Evolutionary conservation across 2,113 vertebrate genomes (phyloP).

Genomic region (Eleginops maclovinus): DNA sequence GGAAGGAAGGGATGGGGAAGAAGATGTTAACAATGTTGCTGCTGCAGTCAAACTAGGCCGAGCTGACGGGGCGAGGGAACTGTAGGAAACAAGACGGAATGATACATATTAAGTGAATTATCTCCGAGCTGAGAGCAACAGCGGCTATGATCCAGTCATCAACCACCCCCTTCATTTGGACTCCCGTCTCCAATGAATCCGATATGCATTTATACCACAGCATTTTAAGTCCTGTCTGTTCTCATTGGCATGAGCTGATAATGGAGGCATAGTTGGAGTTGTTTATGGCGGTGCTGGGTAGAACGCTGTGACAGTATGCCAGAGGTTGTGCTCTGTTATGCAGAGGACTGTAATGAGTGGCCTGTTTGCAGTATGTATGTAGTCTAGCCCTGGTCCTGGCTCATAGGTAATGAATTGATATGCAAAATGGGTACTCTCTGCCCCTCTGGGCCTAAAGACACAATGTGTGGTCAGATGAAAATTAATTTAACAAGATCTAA

Average conservation of each 20-base stretch:
- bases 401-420: constrained; percentile 66
- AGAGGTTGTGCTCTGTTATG: constrained; percentile 71
- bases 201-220: constrained; percentile 36
- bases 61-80: constrained; percentile 21
- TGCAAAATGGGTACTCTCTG: constrained; percentile 53
- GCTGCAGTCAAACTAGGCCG: constrained; percentile 61
- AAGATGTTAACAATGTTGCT: constrained; percentile 57
- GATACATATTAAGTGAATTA: constrained; percentile 73
- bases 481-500: constrained; percentile 77
- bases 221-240: constrained; percentile 68
- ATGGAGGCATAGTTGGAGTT: constrained; percentile 58
- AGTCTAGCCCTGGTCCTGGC: constrained; percentile 43
- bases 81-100: constrained; percentile 55
- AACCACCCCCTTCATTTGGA: constrained; percentile 28
- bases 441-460: constrained; percentile 46
- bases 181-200: constrained; percentile 45
- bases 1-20: constrained; percentile 33
- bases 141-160: constrained; percentile 32
- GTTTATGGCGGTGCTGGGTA: constrained; percentile 67
- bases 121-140: constrained; percentile 60
- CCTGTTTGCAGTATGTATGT: constrained; percentile 47
- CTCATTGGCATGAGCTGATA: constrained; percentile 62
- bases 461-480: constrained; percentile 77
- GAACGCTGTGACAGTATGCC: constrained; percentile 69
- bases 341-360: constrained; percentile 66